Conservation (phyloP, 2,888 invertebrate genomes). For the Sarcophaga subvicina region DNA sequence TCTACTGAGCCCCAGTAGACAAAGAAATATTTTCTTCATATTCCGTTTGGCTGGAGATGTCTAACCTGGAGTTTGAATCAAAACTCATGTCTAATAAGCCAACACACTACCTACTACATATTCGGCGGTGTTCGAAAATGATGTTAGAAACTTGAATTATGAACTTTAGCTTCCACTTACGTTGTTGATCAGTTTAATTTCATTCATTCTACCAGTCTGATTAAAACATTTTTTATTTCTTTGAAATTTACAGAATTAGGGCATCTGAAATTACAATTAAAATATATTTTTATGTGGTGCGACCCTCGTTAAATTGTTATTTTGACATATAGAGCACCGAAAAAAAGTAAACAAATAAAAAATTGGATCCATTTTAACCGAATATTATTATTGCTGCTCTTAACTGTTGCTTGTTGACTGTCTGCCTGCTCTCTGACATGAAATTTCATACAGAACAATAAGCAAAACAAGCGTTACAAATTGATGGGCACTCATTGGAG, state of each 20-base stretch:
- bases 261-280: not conserved
- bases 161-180: no score
- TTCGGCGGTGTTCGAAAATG: no score
- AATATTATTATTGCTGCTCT: conserved; percentile 6
- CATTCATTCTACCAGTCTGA: no score
- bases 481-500: conserved; percentile 55
- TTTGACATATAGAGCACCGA: conserved; percentile 25
- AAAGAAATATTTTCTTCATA: no score
- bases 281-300: not conserved
- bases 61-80: no score
- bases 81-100: no score
- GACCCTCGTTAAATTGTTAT: conserved; percentile 42
- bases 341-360: conserved; percentile 1
- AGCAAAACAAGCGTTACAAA: conserved; percentile 61
- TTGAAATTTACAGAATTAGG: not conserved
- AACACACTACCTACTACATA: no score
- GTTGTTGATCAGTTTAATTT: no score
- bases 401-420: conserved; percentile 19
- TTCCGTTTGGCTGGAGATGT: no score
- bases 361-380: not conserved
- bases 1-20: no score
- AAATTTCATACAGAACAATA: conserved; percentile 44
- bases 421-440: conserved; percentile 22
- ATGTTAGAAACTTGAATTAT: no score
- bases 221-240: not conserved